Evolutionary conservation across 2,888 invertebrate genomes (phyloP).

Genomic region (Lochmaea crataegi): DNA sequence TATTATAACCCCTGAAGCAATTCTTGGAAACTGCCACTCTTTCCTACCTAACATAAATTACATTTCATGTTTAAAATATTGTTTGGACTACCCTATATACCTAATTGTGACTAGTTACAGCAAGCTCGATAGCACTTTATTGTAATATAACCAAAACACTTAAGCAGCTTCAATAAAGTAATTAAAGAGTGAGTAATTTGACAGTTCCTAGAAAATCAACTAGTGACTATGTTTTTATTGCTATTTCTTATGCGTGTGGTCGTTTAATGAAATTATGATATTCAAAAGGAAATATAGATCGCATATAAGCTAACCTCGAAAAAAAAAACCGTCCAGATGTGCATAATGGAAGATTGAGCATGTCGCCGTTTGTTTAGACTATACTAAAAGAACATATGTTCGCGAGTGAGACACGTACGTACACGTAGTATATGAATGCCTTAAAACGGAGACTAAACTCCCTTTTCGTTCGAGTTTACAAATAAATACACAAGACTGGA

Average conservation of each 20-base stretch:
- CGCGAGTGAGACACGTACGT: slow-evolving; percentile 32
- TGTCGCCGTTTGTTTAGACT: slow-evolving; percentile 56
- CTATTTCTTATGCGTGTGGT: slow-evolving; percentile 39
- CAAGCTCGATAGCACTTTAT: not conserved
- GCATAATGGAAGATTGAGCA: slow-evolving; percentile 50
- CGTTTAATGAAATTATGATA: slow-evolving; percentile 34
- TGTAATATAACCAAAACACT: not conserved
- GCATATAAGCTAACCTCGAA: slow-evolving; percentile 41
- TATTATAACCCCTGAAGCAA: too few relatives aligned
- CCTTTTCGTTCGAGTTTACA: slow-evolving; percentile 41
- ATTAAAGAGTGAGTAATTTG: not conserved
- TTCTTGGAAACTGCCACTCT: too few relatives aligned
- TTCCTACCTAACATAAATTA: too few relatives aligned
- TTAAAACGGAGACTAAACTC: slow-evolving; percentile 40
- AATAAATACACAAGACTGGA: slow-evolving; percentile 38
- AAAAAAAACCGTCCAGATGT: slow-evolving; percentile 48
- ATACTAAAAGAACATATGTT: slow-evolving; percentile 51
- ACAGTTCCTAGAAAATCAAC: slow-evolving; percentile 5
- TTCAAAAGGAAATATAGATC: slow-evolving; percentile 44
- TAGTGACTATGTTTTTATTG: not conserved
- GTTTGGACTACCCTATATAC: too few relatives aligned
- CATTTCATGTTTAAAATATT: too few relatives aligned
- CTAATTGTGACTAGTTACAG: not conserved
- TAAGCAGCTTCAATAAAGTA: not conserved
- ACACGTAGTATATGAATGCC: slow-evolving; percentile 23